A percentile compares a stretch with the other conserved stretches of the same genome.
Evolutionary conservation across 2,888 invertebrate genomes (phyloP).

Genomic region (Flexamia atlantica): DNA sequence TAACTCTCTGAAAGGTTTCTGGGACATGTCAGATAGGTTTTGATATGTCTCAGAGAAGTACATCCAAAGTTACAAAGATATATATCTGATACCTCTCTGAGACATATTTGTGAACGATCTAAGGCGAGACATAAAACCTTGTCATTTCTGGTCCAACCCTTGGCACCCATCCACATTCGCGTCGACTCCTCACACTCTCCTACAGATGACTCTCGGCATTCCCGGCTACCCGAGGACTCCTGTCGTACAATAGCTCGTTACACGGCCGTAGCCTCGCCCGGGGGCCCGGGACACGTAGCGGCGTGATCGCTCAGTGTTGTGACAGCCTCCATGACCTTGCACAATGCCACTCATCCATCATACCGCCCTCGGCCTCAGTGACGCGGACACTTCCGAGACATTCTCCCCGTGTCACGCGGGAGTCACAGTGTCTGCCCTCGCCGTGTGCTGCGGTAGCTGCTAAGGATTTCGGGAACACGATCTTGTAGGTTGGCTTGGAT

Average conservation of each 20-base stretch:
- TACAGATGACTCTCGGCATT: background rate
- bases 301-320: slow-evolving; percentile 51
- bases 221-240: slow-evolving; percentile 24
- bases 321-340: slow-evolving; percentile 56
- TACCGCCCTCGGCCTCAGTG: slow-evolving; percentile 1
- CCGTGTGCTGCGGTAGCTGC: background rate
- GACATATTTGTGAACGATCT: too few relatives aligned
- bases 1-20: too few relatives aligned
- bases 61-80: too few relatives aligned
- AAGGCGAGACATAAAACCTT: too few relatives aligned
- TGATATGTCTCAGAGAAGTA: too few relatives aligned
- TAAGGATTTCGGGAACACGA: slow-evolving; percentile 12
- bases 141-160: background rate
- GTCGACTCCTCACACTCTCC: background rate
- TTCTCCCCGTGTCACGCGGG: slow-evolving; percentile 9
- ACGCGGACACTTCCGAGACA: background rate
- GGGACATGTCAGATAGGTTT: too few relatives aligned
- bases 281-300: slow-evolving; percentile 9
- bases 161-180: background rate
- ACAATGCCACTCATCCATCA: slow-evolving; percentile 48
- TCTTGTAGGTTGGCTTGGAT: too few relatives aligned
- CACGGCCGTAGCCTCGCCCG: background rate
- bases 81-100: too few relatives aligned
- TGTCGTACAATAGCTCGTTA: slow-evolving; percentile 53
- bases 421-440: background rate